phyloP scores from a whole-genome alignment of 2,888 invertebrate genomes.

The Malachius bipustulatus region DNA sequence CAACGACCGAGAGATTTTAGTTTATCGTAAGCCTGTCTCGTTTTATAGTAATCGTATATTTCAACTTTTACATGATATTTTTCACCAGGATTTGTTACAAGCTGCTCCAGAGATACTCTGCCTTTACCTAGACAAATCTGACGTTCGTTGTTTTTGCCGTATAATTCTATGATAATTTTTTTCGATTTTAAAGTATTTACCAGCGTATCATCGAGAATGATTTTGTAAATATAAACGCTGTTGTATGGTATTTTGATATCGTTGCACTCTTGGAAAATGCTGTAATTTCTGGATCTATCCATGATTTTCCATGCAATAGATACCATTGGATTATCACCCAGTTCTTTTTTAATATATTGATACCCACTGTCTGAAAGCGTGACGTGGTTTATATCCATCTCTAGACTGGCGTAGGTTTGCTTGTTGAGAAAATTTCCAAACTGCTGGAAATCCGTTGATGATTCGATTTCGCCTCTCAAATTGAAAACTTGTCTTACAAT shows the following conservation, averaged over 20 bases:
- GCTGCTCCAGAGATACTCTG: background rate
- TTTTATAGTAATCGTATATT: constrained; percentile 1
- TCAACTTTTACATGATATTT: background rate
- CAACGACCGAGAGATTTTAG: background rate
- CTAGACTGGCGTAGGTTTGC: too few species aligned
- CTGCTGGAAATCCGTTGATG: too few species aligned
- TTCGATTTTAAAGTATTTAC: background rate
- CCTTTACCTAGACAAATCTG: background rate
- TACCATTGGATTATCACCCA: background rate
- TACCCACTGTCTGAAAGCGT: too few species aligned
- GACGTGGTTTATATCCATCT: too few species aligned
- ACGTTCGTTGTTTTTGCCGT: background rate
- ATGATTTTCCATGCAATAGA: background rate
- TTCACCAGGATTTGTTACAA: background rate
- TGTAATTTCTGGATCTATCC: background rate
- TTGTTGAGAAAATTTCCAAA: too few species aligned
- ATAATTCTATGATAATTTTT: background rate
- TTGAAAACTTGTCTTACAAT: too few species aligned
- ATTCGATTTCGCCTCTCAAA: too few species aligned
- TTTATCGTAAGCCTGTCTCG: background rate
- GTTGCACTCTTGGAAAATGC: background rate
- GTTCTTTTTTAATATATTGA: constrained; percentile 2
- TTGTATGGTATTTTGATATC: background rate
- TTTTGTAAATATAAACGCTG: constrained; percentile 1
- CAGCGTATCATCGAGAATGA: background rate